A percentile compares a stretch with the other conserved stretches of the same genome.
These are phyloP conservation scores for Drosophila santomea DNA, from an alignment of 1,140 invertebrate species.

Conservation along the genomic window DNA sequence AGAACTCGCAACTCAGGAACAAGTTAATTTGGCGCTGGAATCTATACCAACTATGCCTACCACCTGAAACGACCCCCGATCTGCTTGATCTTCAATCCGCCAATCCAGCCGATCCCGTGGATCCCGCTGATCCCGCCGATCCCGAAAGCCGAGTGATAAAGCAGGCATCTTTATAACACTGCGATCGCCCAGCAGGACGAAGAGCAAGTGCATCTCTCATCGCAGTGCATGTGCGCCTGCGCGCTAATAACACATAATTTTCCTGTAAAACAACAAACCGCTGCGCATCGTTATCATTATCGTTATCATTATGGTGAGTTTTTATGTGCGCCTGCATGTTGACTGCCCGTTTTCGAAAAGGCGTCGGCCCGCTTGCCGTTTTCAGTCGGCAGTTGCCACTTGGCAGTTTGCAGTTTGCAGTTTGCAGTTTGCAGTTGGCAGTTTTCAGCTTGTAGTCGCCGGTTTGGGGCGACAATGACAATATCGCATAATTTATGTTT, in stretches of 20 bases:
- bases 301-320: conserved; percentile 77
- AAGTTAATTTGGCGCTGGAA: conserved; percentile 61
- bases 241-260: conserved; percentile 80
- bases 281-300: conserved; percentile 79
- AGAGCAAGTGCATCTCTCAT: conserved; percentile 57
- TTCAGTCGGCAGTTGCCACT: conserved; percentile 10
- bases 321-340: conserved; percentile 80
- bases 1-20: conserved; percentile 77
- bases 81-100: conserved; percentile 1
- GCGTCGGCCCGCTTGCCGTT: conserved; percentile 41
- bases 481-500: conserved; percentile 79
- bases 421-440: conserved; percentile 8
- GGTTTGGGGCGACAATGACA: conserved; percentile 55
- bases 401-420: conserved; percentile 9
- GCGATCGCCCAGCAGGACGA: conserved; percentile 67
- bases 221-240: conserved; percentile 22
- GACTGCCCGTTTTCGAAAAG: conserved; percentile 56
- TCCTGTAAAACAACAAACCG: conserved; percentile 79
- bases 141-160: conserved; percentile 58
- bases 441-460: conserved; percentile 34
- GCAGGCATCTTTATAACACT: conserved; percentile 72
- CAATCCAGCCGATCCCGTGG: conserved; percentile 4
- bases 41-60: background rate
- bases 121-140: conserved; percentile 4
- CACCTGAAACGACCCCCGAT: background rate